These are phyloP conservation scores for Parnassius apollo DNA, from an alignment of 2,888 invertebrate species.

Conservation along the genomic window DNA sequence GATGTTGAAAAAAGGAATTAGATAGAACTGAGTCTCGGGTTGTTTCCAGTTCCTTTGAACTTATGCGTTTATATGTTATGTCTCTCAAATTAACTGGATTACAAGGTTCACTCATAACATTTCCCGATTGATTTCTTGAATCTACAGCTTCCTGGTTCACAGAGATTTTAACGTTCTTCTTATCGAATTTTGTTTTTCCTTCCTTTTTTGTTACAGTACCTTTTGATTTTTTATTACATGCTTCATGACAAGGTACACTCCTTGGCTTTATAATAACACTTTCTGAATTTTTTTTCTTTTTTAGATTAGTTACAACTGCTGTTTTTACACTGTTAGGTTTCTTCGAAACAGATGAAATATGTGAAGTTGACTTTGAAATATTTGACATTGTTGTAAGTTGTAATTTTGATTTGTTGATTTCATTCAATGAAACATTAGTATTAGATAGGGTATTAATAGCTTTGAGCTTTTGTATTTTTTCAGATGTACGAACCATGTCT, in stretches of 20 bases:
- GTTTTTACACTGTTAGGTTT: conserved; percentile 59
- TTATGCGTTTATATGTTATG: conserved; percentile 43
- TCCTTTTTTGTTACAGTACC: conserved; percentile 47
- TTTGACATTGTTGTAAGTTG: conserved; percentile 43
- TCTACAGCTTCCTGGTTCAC: conserved; percentile 1
- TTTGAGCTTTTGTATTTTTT: conserved; percentile 68
- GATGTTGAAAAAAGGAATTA: conserved; percentile 86
- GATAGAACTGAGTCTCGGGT: conserved; percentile 82
- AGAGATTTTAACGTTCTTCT: conserved; percentile 41
- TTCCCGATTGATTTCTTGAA: conserved; percentile 38
- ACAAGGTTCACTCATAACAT: conserved; percentile 62
- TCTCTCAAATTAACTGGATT: conserved; percentile 55
- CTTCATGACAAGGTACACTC: conserved; percentile 61
- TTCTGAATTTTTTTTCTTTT: conserved; percentile 65
- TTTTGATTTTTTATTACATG: conserved; percentile 61
- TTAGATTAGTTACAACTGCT: conserved; percentile 64
- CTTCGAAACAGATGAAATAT: conserved; percentile 48
- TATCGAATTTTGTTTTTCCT: conserved; percentile 43
- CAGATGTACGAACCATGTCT: conserved; percentile 73
- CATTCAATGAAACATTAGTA: conserved; percentile 54
- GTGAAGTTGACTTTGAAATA: conserved; percentile 61
- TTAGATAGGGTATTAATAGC: conserved; percentile 55
- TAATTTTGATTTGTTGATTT: too few species aligned
- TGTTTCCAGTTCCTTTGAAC: conserved; percentile 73
- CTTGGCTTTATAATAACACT: conserved; percentile 53